Evolutionary conservation across 2,797 vertebrate genomes (phyloP).

Genomic region (Botia kubotai): DNA sequence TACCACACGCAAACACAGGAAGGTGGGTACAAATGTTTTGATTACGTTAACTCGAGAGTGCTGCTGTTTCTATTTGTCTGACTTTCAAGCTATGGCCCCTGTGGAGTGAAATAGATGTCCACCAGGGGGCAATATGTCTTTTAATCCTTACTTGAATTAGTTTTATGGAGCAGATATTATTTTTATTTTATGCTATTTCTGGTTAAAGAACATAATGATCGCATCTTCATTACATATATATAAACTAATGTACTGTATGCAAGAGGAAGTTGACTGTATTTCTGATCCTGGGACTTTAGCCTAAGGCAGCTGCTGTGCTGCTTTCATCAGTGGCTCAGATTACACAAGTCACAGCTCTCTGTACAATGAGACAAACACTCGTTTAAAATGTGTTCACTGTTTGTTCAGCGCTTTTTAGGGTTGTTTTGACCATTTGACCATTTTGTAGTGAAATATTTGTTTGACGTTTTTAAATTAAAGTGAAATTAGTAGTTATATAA

Average conservation of each 20-base stretch:
- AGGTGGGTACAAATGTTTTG: conserved; percentile 42
- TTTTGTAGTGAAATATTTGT: not conserved
- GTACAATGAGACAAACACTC: not conserved
- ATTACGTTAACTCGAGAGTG: not conserved
- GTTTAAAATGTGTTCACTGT: not conserved
- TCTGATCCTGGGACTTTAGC: not conserved
- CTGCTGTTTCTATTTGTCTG: not conserved
- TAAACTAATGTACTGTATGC: not conserved
- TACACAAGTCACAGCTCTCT: not conserved
- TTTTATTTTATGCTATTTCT: not conserved
- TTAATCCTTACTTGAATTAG: not conserved
- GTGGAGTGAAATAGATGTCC: not conserved
- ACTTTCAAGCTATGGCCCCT: not conserved
- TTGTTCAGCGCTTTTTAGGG: not conserved
- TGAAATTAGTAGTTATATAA: not conserved
- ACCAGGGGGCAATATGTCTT: not conserved
- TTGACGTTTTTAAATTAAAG: not conserved
- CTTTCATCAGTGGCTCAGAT: conserved; percentile 1
- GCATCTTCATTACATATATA: not conserved
- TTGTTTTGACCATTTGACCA: not conserved
- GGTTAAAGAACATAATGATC: not conserved
- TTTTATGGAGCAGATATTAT: not conserved
- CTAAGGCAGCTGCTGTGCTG: not conserved
- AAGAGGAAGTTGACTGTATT: not conserved
- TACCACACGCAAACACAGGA: conserved; percentile 37